Evolutionary conservation across 2,797 vertebrate genomes (phyloP).

Genomic region (Platyrinchus mystaceus): DNA sequence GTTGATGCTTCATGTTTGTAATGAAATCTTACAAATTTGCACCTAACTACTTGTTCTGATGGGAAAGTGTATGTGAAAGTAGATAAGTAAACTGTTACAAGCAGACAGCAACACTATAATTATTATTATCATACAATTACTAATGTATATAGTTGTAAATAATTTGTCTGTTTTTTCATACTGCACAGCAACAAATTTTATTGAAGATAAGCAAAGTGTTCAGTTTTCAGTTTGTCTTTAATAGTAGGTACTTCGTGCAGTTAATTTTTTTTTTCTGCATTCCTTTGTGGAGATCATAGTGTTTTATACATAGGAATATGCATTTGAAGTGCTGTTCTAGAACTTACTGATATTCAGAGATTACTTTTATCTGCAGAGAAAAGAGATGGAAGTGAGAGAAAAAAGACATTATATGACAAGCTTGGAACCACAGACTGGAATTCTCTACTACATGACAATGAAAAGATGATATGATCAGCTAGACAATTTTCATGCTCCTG

Average conservation of each 20-base stretch:
- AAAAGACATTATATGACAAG: not conserved
- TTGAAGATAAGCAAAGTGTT: not conserved
- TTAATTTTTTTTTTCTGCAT: not conserved
- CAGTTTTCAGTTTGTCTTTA: not conserved
- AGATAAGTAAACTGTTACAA: not conserved
- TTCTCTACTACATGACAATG: not conserved
- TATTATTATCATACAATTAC: not conserved
- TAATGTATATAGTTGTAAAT: not conserved
- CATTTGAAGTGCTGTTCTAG: not conserved
- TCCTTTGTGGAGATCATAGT: not conserved
- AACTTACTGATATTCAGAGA: not conserved
- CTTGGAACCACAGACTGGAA: not conserved
- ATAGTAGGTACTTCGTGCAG: not conserved
- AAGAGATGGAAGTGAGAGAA: not conserved
- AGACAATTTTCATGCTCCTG: not conserved
- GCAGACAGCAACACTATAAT: not conserved
- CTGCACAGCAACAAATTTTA: not conserved
- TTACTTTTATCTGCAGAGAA: not conserved
- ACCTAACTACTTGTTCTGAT: not conserved
- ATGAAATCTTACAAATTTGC: not conserved
- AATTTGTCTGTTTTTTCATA: not conserved
- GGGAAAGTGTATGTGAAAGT: not conserved
- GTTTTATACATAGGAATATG: not conserved
- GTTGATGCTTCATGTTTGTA: not conserved
- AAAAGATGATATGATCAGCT: not conserved